Evolutionary conservation across 2,888 invertebrate species (phyloP).

Genomic region (Spilosoma lubricipeda): DNA sequence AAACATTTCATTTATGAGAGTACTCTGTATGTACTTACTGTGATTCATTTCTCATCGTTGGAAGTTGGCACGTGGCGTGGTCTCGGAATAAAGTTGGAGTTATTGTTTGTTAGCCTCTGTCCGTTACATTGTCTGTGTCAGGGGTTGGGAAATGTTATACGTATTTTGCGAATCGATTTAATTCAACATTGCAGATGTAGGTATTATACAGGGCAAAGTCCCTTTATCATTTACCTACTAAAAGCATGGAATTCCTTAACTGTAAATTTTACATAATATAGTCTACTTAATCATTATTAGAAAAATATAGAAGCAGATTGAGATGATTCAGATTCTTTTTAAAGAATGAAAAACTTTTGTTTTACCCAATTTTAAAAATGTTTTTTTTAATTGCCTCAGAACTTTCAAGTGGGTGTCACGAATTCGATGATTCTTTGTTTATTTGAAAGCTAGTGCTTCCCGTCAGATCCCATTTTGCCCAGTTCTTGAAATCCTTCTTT

Average conservation of each 20-base stretch:
- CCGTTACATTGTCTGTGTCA: neutral
- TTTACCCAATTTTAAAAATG: no score
- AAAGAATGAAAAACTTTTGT: no score
- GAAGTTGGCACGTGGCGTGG: neutral
- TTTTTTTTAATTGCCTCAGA: no score
- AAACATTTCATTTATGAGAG: slow-evolving; percentile 1
- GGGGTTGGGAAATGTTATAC: neutral
- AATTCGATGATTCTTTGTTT: no score
- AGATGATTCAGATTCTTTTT: no score
- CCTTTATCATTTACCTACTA: neutral
- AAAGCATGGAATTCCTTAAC: no score
- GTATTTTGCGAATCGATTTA: neutral
- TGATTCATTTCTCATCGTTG: slow-evolving; percentile 5
- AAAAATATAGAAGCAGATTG: no score
- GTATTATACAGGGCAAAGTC: neutral
- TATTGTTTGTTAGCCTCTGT: neutral
- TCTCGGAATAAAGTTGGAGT: neutral
- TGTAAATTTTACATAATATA: neutral
- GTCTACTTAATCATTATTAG: no score
- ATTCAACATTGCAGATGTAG: neutral
- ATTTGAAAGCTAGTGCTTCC: no score
- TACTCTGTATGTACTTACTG: neutral
- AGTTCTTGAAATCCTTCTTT: no score
- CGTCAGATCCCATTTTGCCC: no score
- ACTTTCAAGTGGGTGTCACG: no score